Base-by-base conservation (phyloP, 2,797 vertebrate species). In the Synaphobranchus kaupii region DNA sequence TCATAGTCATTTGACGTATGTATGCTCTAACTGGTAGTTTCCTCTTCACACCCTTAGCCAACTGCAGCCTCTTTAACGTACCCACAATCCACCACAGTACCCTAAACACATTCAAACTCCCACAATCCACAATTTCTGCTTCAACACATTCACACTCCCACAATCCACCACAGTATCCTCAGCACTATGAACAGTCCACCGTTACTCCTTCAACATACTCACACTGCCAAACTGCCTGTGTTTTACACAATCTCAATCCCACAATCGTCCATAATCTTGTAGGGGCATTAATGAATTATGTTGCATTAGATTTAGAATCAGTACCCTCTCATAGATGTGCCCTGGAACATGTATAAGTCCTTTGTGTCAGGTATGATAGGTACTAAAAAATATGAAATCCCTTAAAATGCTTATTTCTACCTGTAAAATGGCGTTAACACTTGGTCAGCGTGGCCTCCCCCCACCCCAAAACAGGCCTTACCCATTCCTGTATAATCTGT, bases 401-500 rank as follows among this genome's bases (percentile, higher is more conserved):
- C 22, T 22, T 9, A 25, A 20, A 47, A 50, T 25, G 47, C 76
- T 80, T n/a, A 48, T 56, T 47, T 50, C 76, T 48, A 25, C 76
- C 76, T 10, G 50, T 28, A 48, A 84, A 7, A 54, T 58, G 50
- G 86, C 92, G 88, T 93, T 94, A 95, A 95, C 95, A 96, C 95
- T 76, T 44, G 22, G 15, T 95, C 94, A 94, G 93, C 92, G 91
- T 91, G 86, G 88, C 76, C 44, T 48, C 22, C 60, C 52, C 20
- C 56, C 90, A 92, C 93, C 94, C 93, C 91, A 92, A 93, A 90
- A 92, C 89, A 88, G 93, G 94, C 93, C 93, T 96, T 96, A 96
- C 96, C 93, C 93, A 88, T 83, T 87, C 95, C 95, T 93, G 92
- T 95, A 95, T 96, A 95, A 92, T 94, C 86, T 92, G 93, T 94